phyloP scores from a whole-genome alignment of 2,113 vertebrate genomes.

The Anser cygnoides region DNA sequence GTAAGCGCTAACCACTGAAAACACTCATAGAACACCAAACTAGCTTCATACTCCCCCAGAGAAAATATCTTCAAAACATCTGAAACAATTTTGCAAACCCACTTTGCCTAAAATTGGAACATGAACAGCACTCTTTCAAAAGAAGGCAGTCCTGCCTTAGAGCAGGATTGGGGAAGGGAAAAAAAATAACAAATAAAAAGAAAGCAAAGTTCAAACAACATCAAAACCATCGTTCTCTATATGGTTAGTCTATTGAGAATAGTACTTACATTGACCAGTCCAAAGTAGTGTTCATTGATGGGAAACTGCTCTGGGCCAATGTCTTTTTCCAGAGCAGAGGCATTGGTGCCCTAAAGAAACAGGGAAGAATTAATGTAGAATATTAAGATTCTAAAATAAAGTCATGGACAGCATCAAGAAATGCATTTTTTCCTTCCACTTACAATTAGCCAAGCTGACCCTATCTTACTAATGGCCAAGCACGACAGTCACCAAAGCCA shows the following conservation, averaged over 20 bases:
- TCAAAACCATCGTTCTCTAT: not conserved
- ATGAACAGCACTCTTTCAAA: not conserved
- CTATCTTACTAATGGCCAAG: not conserved
- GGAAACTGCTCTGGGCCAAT: slow-evolving; percentile 99
- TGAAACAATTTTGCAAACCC: not conserved
- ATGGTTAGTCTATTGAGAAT: not conserved
- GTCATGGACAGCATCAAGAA: not conserved
- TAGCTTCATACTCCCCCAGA: too few species aligned
- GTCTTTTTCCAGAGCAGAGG: slow-evolving; percentile 99
- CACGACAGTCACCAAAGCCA: not conserved
- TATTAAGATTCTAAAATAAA: not conserved
- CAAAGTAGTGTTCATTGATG: slow-evolving; percentile 99
- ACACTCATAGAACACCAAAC: not conserved
- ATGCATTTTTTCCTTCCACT: not conserved
- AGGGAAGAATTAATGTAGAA: not conserved
- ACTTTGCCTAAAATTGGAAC: not conserved
- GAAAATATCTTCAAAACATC: not conserved
- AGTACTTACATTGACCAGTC: slow-evolving; percentile 96
- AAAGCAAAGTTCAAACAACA: not conserved
- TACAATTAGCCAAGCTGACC: not conserved
- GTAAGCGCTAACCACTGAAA: not conserved
- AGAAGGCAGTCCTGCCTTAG: not conserved
- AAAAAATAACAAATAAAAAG: not conserved
- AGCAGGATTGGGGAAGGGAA: not conserved
- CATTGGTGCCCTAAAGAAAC: slow-evolving; percentile 93